Evolutionary conservation across 2,113 vertebrate genomes (phyloP), one percentile per base, ranked within the genome.

Genomic region (Pleuronectes platessa): DNA sequence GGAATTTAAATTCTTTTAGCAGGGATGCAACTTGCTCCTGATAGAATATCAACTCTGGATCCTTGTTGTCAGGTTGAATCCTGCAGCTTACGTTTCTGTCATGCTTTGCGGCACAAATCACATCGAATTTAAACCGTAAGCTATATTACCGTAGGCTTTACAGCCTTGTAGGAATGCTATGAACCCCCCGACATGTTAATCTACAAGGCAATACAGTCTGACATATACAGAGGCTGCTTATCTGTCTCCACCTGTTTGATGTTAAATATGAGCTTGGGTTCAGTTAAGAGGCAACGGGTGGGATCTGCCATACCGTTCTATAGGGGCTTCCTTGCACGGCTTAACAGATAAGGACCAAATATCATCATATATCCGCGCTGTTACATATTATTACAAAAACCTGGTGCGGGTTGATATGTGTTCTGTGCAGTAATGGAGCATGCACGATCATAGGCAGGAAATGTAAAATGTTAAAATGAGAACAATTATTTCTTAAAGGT

Each of bases 101-200:
- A 61, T 80, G 65, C 66, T 84, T 86, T 82, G 67, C 20, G 18
- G 66, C 73, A 69, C 45, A 85, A 85, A 85, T 80, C 73, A 27
- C 83, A 76, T 87, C 75, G 70, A 63, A 68, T 88, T 87, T 79
- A 79, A 86, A 86, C n/a, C 56, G 42, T 84, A 78, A 85, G 71
- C 78, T 74, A 67, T 73, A 73, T 78, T 63, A 63, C 51, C 58
- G 71, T 69, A 56, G 85, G 68, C 55, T 92, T 86, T 81, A 75
- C 17, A 65, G 75, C 42, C 31, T 21, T 40, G 71, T 21, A 74
- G 74, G 66, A 88, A 86, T 59, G 78, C 62, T 78, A 74, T 85
- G 77, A 91, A 86, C 80, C 71, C 62, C 14, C 70, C 60, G 80
- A 84, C 83, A 84, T 83, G 67, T 79, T 93, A 91, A 94, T 94